These are phyloP conservation scores for Acipenser ruthenus DNA, from an alignment of 2,797 vertebrate genomes.

Conservation along the genomic window DNA sequence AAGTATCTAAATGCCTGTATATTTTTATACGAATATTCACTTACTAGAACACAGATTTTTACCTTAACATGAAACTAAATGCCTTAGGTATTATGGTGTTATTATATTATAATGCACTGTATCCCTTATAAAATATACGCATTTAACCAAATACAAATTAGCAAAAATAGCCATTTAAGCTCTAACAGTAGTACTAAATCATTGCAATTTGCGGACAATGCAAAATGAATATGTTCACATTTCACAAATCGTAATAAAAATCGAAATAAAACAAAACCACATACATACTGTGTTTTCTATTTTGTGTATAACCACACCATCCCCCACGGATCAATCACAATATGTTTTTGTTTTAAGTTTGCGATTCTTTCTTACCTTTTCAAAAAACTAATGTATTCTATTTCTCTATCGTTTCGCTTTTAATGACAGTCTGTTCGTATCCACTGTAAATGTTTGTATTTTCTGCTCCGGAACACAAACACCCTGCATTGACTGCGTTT, in stretches of 20 bases:
- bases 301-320: conserved; percentile 36
- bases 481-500: conserved; percentile 53
- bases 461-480: conserved; percentile 60
- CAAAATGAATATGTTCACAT: no score
- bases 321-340: conserved; percentile 67
- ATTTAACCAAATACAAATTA: no score
- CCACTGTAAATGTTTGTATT: conserved; percentile 32
- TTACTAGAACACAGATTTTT: no score
- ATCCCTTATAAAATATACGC: no score
- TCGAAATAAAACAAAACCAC: conserved; percentile 2
- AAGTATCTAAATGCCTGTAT: no score
- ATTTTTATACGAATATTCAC: no score
- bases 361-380: conserved; percentile 49
- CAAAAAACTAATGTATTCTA: conserved; percentile 26
- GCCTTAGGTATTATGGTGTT: no score
- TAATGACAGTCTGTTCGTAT: conserved; percentile 22
- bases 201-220: no score
- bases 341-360: conserved; percentile 29
- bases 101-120: no score
- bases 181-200: no score
- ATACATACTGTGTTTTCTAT: neutral
- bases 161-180: no score
- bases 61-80: no score
- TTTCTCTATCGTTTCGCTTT: conserved; percentile 24
- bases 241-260: neutral